These are phyloP conservation scores for Glyptemys insculpta DNA, from an alignment of 2,797 vertebrate species.

Conservation along the genomic window DNA sequence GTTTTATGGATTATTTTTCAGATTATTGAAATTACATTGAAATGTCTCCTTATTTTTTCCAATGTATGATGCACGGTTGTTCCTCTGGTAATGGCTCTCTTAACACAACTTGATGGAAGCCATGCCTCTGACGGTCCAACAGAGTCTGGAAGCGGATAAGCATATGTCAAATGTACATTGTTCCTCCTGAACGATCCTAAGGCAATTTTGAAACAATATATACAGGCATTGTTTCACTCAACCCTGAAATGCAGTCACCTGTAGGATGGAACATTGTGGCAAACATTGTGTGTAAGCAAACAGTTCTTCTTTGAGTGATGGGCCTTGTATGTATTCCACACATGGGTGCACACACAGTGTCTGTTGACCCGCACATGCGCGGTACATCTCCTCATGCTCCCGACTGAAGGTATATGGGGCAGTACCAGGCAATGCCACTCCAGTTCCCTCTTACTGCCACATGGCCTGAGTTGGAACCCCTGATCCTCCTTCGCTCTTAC, in stretches of 20 bases:
- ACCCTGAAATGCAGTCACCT: neutral
- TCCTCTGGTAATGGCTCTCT: neutral
- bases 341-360: neutral
- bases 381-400: neutral
- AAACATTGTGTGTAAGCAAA: neutral
- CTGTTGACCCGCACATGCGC: neutral
- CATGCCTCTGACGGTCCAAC: neutral
- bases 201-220: neutral
- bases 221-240: neutral
- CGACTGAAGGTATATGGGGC: no score
- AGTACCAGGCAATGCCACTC: no score
- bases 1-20: neutral
- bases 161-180: rapidly evolving
- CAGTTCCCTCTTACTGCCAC: no score
- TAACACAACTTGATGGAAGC: neutral
- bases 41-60: neutral
- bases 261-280: neutral
- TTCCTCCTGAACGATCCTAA: rapidly evolving
- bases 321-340: neutral
- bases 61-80: neutral
- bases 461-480: no score
- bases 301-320: neutral
- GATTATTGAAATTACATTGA: neutral
- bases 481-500: no score
- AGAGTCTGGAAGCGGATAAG: neutral